phyloP scores from a whole-genome alignment of 2,113 vertebrate genomes.

The Eidolon helvum region DNA sequence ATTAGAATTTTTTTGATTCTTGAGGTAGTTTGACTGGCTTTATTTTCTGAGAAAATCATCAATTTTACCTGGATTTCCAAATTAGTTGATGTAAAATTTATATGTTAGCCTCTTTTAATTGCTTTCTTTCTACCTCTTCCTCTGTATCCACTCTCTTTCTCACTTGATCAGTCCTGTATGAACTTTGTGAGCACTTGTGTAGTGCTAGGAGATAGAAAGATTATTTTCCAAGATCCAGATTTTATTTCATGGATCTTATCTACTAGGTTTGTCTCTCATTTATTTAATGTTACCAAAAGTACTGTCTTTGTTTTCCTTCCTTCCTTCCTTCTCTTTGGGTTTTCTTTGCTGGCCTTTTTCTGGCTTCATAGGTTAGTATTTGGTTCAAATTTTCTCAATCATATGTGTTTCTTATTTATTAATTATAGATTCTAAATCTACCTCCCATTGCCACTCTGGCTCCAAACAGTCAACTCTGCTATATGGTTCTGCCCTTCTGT shows the following conservation, averaged over 20 bases:
- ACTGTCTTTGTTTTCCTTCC: neutral
- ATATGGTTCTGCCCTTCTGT: neutral
- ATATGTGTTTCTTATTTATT: neutral
- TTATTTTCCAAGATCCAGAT: neutral
- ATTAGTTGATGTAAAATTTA: neutral
- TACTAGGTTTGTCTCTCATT: neutral
- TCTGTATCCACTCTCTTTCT: neutral
- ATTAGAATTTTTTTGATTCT: neutral
- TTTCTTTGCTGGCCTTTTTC: neutral
- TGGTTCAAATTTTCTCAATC: neutral
- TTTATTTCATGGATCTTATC: neutral
- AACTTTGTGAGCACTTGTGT: accelerated
- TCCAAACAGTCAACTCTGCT: neutral
- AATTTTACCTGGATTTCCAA: neutral
- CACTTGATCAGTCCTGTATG: accelerated
- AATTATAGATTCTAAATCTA: neutral
- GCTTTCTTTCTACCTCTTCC: neutral
- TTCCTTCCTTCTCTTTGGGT: neutral
- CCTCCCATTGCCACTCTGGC: neutral
- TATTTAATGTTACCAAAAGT: neutral
- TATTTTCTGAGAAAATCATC: neutral
- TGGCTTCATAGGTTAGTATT: neutral
- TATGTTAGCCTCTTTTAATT: accelerated
- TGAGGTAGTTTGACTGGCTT: neutral
- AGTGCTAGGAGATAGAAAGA: neutral